phyloP scores from a whole-genome alignment of 2,113 vertebrate species.

The Pteronura brasiliensis region DNA sequence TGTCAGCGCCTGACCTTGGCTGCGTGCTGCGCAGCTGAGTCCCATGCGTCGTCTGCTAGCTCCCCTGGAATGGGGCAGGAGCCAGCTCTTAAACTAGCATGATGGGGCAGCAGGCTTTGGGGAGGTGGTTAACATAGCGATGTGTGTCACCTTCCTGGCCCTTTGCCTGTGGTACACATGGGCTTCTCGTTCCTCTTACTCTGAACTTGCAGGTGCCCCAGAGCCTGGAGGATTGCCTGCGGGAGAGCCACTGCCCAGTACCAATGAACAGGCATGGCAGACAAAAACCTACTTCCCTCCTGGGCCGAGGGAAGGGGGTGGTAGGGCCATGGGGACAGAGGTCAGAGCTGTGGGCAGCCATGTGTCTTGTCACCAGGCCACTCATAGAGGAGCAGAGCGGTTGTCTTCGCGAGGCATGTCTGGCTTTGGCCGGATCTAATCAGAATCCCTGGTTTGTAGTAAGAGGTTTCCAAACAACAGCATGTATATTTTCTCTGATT shows the following conservation, averaged over 20 bases:
- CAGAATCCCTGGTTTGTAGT: rapidly evolving
- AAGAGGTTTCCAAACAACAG: neutral
- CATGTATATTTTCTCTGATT: neutral
- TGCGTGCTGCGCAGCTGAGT: neutral
- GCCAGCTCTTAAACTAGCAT: neutral
- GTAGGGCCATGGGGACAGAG: neutral
- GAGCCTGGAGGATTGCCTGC: rapidly evolving
- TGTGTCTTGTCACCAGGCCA: neutral
- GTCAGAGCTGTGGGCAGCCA: neutral
- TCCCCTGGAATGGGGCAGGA: neutral
- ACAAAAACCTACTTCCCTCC: neutral
- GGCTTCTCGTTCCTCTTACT: neutral
- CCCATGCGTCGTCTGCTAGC: neutral
- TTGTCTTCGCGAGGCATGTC: neutral
- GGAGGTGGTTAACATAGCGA: neutral
- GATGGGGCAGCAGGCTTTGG: neutral
- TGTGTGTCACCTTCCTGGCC: neutral
- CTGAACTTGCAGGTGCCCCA: neutral
- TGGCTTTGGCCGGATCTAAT: neutral
- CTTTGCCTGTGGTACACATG: neutral
- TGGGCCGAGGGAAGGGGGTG: neutral
- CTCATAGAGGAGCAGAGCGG: rapidly evolving
- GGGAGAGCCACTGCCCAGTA: too few species aligned
- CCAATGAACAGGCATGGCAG: neutral
- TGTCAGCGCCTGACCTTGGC: neutral